phyloP scores from a whole-genome alignment of 2,113 vertebrate species.

The Xiphias gladius region DNA sequence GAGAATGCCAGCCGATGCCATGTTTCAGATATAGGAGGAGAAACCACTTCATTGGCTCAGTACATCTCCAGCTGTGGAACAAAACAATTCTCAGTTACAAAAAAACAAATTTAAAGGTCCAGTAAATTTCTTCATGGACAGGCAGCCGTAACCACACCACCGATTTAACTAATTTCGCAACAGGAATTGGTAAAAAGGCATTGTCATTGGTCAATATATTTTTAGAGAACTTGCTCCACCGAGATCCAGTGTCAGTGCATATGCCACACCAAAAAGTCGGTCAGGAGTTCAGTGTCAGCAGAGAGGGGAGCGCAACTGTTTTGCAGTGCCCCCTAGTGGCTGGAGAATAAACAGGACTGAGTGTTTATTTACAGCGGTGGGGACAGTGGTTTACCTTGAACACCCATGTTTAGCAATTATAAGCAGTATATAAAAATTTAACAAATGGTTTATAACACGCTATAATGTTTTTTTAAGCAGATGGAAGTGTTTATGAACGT shows the following conservation, averaged over 20 bases:
- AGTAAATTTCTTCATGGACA: too few relatives aligned
- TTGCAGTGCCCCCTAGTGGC: conserved; percentile 20
- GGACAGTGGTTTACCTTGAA: not conserved
- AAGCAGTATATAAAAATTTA: too few relatives aligned
- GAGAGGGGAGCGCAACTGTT: not conserved
- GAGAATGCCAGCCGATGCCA: not conserved
- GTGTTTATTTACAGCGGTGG: not conserved
- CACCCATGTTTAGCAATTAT: not conserved
- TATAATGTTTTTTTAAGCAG: not conserved
- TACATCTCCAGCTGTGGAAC: not conserved
- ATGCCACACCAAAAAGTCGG: not conserved
- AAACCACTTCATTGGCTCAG: not conserved
- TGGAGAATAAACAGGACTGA: not conserved
- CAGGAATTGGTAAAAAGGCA: not conserved
- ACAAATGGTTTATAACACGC: too few relatives aligned
- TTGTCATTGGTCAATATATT: not conserved
- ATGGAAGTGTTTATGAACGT: not conserved
- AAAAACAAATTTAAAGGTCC: not conserved
- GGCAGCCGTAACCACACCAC: too few relatives aligned
- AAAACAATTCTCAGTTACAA: not conserved
- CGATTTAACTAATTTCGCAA: too few relatives aligned
- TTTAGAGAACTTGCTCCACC: not conserved
- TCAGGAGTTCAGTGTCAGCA: not conserved
- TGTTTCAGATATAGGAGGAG: not conserved
- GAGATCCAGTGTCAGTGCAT: not conserved